Base-by-base conservation (phyloP, 2,888 invertebrate species). In the Plagiodera versicolora region DNA sequence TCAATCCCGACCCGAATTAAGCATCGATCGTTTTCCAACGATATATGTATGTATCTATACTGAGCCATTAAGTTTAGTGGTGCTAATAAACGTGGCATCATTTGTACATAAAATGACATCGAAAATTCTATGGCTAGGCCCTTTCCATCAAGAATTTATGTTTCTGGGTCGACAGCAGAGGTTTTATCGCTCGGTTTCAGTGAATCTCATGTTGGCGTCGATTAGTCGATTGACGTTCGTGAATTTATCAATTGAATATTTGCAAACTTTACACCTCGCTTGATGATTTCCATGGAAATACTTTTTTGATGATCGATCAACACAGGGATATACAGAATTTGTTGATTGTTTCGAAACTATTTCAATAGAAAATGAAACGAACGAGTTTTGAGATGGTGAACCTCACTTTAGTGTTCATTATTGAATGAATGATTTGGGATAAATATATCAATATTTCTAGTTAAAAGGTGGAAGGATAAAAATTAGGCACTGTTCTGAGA, bases 91-190 rank as follows among this genome's bases (percentile, higher is more conserved):
- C 17, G 20, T 44, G 6, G 35, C 53, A 28, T 39, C 39, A 39
- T 17, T 16, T 2, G 20, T 6, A 20, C 44, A 24, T 53, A 16
- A 24, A 53, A 53, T 53, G 44, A 56, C 50, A 58, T 49, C 59
- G 51, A 55, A 61, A 60, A 65, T 57, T 63, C 48, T 39, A 61
- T 45, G 48, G 16, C 24, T 39, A 55, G 44, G 30, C 51, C 59
- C 58, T 57, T 60, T 61, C 61, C 56, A 66, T 61, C 32, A 56
- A 19, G 47, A 56, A 58, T 66, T 63, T 58, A 64, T 63, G 57
- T 57, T 35, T 51, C 35, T 55, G n/a, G 60, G 58, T 60, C 59
- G 56, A 57, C 60, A 58, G 50, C 58, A 58, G 45, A 19, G 56
- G 48, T 62, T 60, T 66, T 61, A 61, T 59, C 58, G 55, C 19